Evolutionary conservation across 2,113 vertebrate species (phyloP).

Genomic region (Circaetus gallicus): DNA sequence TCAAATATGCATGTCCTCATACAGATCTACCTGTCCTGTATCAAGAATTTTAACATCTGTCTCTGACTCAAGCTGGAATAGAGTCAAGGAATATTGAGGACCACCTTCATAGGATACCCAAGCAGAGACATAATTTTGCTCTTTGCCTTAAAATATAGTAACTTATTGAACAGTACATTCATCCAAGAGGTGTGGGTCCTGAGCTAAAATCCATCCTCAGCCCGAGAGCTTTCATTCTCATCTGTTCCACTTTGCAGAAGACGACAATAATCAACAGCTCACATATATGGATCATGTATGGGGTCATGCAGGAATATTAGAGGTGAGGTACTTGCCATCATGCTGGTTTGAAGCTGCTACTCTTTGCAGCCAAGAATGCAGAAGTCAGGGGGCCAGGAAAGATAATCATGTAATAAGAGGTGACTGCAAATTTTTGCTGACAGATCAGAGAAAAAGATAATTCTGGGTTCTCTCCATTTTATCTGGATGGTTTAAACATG

Average conservation of each 20-base stretch:
- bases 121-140: accelerated
- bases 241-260: not conserved
- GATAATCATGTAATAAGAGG: not conserved
- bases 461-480: not conserved
- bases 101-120: not conserved
- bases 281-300: not conserved
- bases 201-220: not conserved
- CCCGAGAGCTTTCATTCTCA: not conserved
- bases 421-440: not conserved
- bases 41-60: not conserved
- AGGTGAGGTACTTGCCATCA: not conserved
- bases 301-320: not conserved
- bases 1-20: not conserved
- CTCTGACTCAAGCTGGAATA: not conserved
- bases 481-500: not conserved
- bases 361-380: not conserved
- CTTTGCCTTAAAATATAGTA: not conserved
- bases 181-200: not conserved
- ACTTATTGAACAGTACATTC: not conserved
- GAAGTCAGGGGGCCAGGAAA: not conserved
- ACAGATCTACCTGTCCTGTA: not conserved
- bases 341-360: not conserved
- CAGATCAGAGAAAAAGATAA: not conserved
- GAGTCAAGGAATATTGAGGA: not conserved
- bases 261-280: not conserved